Conservation (phyloP, 2,888 invertebrate genomes). For the Papilio protenor region DNA sequence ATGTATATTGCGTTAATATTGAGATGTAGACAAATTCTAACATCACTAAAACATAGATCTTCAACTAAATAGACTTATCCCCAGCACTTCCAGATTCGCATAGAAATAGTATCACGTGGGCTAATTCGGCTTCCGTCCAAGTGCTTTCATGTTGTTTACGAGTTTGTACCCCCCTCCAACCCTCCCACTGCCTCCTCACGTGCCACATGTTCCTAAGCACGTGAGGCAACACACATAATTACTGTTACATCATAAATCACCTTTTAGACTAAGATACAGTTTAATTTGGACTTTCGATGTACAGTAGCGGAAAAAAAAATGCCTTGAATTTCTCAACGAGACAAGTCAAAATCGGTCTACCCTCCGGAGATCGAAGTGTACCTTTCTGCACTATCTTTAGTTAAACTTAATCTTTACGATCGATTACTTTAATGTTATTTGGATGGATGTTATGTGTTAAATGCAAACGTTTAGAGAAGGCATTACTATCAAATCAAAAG, state of each 20-base stretch:
- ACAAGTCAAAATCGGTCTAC: too few species aligned
- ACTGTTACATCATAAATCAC: neutral
- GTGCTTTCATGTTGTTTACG: slow-evolving; percentile 25
- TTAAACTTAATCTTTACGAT: too few species aligned
- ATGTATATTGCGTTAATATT: neutral
- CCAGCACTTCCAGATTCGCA: neutral
- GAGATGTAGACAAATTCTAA: neutral
- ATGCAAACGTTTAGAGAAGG: too few species aligned
- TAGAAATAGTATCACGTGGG: slow-evolving; percentile 39
- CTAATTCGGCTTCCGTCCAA: slow-evolving; percentile 34
- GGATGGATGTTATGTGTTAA: neutral
- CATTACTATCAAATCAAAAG: too few species aligned
- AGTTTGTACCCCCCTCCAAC: neutral
- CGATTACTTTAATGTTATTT: neutral
- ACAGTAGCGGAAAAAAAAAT: too few species aligned
- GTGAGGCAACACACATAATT: neutral
- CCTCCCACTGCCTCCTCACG: neutral
- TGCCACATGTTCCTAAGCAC: neutral
- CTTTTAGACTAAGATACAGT: neutral
- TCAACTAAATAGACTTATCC: neutral
- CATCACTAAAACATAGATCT: neutral
- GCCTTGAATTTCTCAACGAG: too few species aligned
- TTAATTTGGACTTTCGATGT: neutral
- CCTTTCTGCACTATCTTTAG: too few species aligned
- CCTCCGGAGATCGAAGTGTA: too few species aligned